phyloP scores from a whole-genome alignment of 2,797 vertebrate genomes.

The Apodemus agrarius region DNA sequence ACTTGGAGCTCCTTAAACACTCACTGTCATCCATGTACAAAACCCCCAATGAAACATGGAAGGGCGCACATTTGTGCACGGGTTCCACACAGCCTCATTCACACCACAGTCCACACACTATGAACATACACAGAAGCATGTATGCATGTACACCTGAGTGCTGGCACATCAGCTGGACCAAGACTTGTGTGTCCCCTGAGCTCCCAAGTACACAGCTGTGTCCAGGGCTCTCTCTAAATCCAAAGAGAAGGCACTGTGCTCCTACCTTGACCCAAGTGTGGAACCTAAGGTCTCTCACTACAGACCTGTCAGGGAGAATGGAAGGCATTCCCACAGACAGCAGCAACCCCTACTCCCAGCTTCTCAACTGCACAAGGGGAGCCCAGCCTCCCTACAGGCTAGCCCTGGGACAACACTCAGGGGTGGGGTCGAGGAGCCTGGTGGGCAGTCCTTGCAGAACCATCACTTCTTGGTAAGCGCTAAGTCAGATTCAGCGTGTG shows the following conservation, averaged over 20 bases:
- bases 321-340: background rate
- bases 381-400: background rate
- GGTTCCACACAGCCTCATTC: background rate
- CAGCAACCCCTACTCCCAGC: background rate
- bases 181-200: background rate
- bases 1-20: background rate
- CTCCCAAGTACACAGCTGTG: background rate
- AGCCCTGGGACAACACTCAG: background rate
- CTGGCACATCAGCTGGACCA: no score
- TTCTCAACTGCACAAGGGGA: background rate
- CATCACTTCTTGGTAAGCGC: no score
- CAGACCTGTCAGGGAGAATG: background rate
- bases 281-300: background rate
- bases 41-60: background rate
- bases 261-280: background rate
- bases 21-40: background rate
- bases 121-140: background rate
- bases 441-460: background rate
- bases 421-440: background rate
- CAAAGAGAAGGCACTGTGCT: background rate
- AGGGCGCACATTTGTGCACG: background rate
- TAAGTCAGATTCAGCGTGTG: no score
- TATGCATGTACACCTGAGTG: background rate
- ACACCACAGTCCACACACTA: background rate
- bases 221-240: background rate